These are phyloP conservation scores for Pangasianodon hypophthalmus DNA, from an alignment of 2,113 vertebrate genomes.

Conservation along the genomic window DNA sequence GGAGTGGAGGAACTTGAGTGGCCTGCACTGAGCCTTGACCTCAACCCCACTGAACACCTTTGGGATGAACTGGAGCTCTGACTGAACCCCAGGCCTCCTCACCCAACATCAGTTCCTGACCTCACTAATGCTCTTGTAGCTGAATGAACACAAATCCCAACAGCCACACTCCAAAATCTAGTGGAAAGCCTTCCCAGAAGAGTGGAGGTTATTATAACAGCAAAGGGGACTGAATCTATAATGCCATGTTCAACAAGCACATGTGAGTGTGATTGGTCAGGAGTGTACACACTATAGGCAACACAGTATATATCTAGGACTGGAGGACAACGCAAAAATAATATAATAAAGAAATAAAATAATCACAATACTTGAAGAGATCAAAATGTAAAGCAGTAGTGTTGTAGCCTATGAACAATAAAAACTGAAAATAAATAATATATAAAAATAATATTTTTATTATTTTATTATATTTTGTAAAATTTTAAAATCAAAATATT, in stretches of 20 bases:
- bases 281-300: neutral
- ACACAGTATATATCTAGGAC: neutral
- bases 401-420: neutral
- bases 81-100: neutral
- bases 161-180: neutral
- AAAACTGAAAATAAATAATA: neutral
- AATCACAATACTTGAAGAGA: neutral
- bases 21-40: neutral
- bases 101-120: neutral
- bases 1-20: neutral
- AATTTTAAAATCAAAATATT: neutral
- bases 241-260: neutral
- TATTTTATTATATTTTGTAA: no score
- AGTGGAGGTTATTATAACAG: neutral
- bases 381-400: neutral
- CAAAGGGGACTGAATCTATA: neutral
- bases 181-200: neutral
- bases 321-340: neutral
- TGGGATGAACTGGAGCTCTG: neutral
- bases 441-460: neutral
- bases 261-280: neutral
- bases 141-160: neutral
- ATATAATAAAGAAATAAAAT: no score
- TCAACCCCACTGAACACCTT: neutral
- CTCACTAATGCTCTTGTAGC: neutral